Evolutionary conservation across 2,113 vertebrate genomes (phyloP).

Genomic region (Sapayoa aenigma): DNA sequence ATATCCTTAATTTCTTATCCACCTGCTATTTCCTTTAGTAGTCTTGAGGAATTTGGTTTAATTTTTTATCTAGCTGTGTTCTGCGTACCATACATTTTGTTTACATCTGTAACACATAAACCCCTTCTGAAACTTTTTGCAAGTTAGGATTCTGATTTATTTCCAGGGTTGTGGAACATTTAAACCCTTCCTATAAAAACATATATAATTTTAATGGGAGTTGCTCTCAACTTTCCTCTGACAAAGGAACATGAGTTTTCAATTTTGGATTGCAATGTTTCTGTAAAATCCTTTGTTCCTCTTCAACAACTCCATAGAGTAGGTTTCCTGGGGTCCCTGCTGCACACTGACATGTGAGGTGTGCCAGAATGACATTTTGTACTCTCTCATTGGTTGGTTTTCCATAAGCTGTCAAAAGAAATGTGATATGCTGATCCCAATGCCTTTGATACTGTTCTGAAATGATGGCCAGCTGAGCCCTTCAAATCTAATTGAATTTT

Average conservation of each 20-base stretch:
- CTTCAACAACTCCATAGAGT: conserved; percentile 8
- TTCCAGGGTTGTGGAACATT: background rate
- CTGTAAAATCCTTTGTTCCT: conserved; percentile 45
- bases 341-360: conserved; percentile 12
- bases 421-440: background rate
- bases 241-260: background rate
- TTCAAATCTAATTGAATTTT: conserved; percentile 55
- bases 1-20: background rate
- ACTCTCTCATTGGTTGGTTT: conserved; percentile 31
- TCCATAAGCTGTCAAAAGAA: conserved; percentile 12
- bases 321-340: conserved; percentile 25
- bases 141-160: background rate
- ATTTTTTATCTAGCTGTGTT: background rate
- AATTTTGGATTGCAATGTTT: conserved; percentile 33
- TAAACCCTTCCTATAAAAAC: background rate
- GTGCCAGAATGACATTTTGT: conserved; percentile 38
- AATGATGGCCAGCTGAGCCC: conserved; percentile 48
- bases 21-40: background rate
- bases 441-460: conserved; percentile 50
- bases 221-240: conserved; percentile 5
- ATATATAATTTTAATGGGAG: background rate
- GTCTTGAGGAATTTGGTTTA: background rate
- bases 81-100: background rate
- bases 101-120: background rate
- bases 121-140: background rate